Percentiles rank a stretch among this genome's conserved stretches.
Conservation (phyloP, 2,113 vertebrate species). For the Synodontis membranacea region DNA sequence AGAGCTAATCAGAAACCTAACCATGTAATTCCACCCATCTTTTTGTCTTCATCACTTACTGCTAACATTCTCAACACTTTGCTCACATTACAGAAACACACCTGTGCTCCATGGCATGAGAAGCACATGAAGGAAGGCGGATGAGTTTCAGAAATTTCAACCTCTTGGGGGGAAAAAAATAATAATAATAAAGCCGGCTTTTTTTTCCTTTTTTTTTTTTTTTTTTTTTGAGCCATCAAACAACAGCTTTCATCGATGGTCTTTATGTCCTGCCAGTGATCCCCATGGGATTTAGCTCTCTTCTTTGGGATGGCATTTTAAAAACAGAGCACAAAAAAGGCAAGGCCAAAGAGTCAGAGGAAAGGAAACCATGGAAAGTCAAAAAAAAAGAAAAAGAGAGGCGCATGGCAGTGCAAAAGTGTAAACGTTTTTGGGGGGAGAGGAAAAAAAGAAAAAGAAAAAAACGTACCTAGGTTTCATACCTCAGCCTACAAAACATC, state of each 20-base stretch:
- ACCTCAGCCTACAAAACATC: not conserved
- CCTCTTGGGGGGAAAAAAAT: not conserved
- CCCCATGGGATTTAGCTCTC: not conserved
- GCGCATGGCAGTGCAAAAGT: not conserved
- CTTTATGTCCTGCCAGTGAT: not conserved
- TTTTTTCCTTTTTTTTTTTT: not conserved
- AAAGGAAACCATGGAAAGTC: not conserved
- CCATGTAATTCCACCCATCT: not conserved
- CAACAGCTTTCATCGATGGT: not conserved
- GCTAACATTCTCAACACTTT: not conserved
- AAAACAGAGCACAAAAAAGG: not conserved
- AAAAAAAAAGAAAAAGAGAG: not conserved
- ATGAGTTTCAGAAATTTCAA: not conserved
- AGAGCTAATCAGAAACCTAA: not conserved
- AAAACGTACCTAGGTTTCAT: not conserved
- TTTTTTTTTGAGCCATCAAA: not conserved
- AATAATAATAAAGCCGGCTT: not conserved
- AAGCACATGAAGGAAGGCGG: not conserved
- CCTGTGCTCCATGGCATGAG: not conserved
- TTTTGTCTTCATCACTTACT: conserved; percentile 23
- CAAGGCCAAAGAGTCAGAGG: not conserved
- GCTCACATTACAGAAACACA: not conserved
- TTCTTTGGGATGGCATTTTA: conserved; percentile 4
- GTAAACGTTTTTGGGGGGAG: too few species aligned
- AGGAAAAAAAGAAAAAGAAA: not conserved